Conservation (phyloP, 2,797 vertebrate genomes). For the Thripadectes ignobilis region DNA sequence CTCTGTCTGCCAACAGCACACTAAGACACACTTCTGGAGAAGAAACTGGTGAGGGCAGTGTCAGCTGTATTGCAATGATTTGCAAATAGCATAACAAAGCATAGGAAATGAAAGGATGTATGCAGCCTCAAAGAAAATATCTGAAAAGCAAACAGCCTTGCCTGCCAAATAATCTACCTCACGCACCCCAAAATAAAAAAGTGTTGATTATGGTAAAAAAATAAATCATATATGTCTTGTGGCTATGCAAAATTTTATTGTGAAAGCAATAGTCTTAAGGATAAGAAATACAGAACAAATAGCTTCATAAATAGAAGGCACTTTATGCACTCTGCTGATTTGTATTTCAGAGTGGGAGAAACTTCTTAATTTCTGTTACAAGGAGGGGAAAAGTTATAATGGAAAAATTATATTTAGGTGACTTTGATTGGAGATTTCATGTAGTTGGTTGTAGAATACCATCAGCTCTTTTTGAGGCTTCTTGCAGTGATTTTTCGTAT, state of each 20-base stretch:
- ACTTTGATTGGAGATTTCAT: not conserved
- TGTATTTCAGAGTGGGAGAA: not conserved
- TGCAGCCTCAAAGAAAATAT: not conserved
- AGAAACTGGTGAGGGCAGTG: not conserved
- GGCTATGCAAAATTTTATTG: not conserved
- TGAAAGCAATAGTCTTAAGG: not conserved
- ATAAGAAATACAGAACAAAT: not conserved
- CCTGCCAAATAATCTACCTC: not conserved
- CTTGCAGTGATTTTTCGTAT: not conserved
- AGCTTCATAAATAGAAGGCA: not conserved
- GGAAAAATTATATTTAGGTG: not conserved
- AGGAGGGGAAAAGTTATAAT: not conserved
- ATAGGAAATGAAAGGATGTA: not conserved
- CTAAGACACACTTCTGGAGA: not conserved
- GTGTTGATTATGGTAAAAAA: not conserved
- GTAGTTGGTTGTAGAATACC: conserved; percentile 16
- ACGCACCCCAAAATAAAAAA: not conserved
- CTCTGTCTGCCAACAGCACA: not conserved
- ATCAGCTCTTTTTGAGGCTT: not conserved
- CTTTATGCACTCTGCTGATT: not conserved
- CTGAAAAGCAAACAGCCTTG: not conserved
- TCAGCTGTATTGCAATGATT: not conserved
- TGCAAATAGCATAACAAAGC: not conserved
- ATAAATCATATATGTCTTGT: not conserved
- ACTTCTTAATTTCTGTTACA: not conserved